These are phyloP conservation scores for Dromaius novaehollandiae DNA, from an alignment of 2,113 vertebrate species.

Conservation along the genomic window DNA sequence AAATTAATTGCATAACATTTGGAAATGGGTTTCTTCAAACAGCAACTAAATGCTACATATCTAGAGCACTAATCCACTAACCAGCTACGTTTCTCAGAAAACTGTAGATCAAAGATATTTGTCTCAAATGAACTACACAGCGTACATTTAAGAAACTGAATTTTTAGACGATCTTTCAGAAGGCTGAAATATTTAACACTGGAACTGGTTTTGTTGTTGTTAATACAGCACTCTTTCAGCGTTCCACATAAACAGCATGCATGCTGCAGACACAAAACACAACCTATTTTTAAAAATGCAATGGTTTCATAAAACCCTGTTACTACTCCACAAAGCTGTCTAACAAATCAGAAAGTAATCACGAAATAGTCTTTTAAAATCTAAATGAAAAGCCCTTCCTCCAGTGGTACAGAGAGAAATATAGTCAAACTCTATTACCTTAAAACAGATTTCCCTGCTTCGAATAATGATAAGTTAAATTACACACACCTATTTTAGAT, in stretches of 20 bases:
- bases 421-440: neutral
- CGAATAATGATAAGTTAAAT: constrained; percentile 35
- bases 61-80: neutral
- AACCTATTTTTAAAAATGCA: neutral
- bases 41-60: constrained; percentile 1
- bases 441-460: constrained; percentile 44
- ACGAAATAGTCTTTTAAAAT: neutral
- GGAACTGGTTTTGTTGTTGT: constrained; percentile 25
- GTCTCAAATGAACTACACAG: constrained; percentile 14
- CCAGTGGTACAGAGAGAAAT: neutral
- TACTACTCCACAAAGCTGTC: constrained; percentile 8
- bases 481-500: constrained; percentile 11
- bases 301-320: neutral
- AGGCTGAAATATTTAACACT: constrained; percentile 48
- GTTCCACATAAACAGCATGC: neutral
- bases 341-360: constrained; percentile 17
- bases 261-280: neutral
- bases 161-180: constrained; percentile 49
- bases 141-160: neutral
- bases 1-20: constrained; percentile 57
- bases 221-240: constrained; percentile 50
- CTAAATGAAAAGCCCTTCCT: neutral
- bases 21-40: constrained; percentile 24
- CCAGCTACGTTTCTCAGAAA: constrained; percentile 2
- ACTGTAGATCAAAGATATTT: constrained; percentile 12